Base-by-base conservation (phyloP, 2,888 invertebrate genomes). In the Tholera decimalis region DNA sequence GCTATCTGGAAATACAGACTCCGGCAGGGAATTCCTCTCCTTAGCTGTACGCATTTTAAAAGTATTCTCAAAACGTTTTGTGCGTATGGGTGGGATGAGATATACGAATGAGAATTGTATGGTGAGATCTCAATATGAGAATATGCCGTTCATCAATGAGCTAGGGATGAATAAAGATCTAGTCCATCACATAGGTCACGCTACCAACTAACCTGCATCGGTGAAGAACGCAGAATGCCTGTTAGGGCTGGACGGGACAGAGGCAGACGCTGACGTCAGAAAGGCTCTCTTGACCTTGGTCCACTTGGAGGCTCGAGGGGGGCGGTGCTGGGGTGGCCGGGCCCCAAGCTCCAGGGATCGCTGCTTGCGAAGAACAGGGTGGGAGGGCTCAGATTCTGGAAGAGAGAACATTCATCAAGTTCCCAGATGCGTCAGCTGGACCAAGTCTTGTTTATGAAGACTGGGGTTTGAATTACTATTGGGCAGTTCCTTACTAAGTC, bases 211-310 rank as follows among this genome's bases (percentile, higher is more conserved):
- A 97, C 97, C 97, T 85, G 96, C 96, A 88, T 97, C 97, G 67
- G 96, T 96, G 88, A 96, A 96, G 93, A 97, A 97, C 43, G 97
- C 96, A 24, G 97, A 96, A 82, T 96, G 96, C 77, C 97, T 92
- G 77, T 96, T 96, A 0, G 97, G 97, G 85, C 97, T 97, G 65
- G 97, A 97, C 0, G 97, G 97, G 20, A 97, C 97, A 6, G 97
- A 97, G 3, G 93, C 93, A 4, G 96, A 95, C 0, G 96, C 92
- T 0, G 96, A 96, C 0, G 96, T 96, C 60, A 97, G 94, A 91
- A 97, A 97, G 33, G 97, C 97, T 84, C 97, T 94, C 91, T 98
- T 97, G 68, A 97, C 97, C 86, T 97, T 97, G 50, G 96, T 96
- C 97, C 97, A 98, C 89, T 97, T 97, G 66, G 97, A 97, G 79